phyloP scores from a whole-genome alignment of 2,113 vertebrate species.

The Rhinopithecus roxellana region DNA sequence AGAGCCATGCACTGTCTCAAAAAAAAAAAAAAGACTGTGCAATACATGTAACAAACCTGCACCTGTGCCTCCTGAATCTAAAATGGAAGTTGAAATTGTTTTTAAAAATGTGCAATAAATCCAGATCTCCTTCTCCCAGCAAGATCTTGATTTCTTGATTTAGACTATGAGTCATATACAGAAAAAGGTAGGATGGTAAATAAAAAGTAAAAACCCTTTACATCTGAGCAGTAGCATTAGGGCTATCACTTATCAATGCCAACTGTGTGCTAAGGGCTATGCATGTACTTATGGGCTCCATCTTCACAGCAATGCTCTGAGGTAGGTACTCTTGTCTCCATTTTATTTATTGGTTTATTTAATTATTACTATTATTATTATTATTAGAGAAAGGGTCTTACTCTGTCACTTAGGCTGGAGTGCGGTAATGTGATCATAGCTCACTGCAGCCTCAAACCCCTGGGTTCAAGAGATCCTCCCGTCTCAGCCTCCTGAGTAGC shows the following conservation, averaged over 20 bases:
- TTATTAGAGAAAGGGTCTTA: neutral
- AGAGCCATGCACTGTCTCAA: too few species aligned
- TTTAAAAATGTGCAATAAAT: neutral
- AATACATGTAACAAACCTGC: too few species aligned
- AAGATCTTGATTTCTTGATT: neutral
- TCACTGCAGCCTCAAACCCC: neutral
- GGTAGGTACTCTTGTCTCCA: rapidly evolving
- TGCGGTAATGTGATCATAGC: neutral
- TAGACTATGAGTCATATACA: neutral
- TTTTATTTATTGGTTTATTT: neutral
- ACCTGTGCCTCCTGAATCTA: too few species aligned
- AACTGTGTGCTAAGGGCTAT: rapidly evolving
- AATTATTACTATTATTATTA: neutral
- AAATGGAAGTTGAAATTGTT: too few species aligned
- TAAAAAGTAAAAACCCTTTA: neutral
- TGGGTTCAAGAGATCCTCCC: neutral
- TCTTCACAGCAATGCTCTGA: neutral
- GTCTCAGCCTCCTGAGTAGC: neutral
- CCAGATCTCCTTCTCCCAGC: neutral
- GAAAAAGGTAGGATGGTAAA: neutral
- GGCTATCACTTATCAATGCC: neutral
- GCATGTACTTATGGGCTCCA: rapidly evolving
- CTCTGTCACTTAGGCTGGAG: neutral
- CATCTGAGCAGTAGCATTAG: neutral
- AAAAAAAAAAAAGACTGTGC: too few species aligned